Percentiles rank a stretch among this genome's conserved stretches.
Conservation (phyloP, 1,140 invertebrate species). For the Venturia canescens region DNA sequence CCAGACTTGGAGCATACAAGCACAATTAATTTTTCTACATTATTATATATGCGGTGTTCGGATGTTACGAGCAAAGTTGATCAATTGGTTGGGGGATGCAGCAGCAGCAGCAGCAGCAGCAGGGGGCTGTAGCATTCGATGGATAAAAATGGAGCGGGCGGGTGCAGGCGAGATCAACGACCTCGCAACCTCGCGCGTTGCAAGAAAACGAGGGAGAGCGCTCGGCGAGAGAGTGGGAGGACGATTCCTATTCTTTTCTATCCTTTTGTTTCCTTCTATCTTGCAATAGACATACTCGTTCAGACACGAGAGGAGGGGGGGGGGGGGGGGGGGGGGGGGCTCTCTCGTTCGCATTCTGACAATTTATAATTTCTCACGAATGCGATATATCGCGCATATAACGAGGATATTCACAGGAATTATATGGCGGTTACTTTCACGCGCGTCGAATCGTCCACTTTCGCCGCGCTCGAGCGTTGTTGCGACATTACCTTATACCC, state of each 20-base stretch:
- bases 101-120: no score
- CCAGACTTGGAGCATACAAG: no score
- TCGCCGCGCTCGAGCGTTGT: constrained; percentile 65
- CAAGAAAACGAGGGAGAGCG: neutral
- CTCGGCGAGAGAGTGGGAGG: neutral
- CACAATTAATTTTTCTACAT: no score
- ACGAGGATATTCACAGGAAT: constrained; percentile 20
- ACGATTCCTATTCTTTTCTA: neutral
- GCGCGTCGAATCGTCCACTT: constrained; percentile 67
- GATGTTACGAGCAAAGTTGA: no score
- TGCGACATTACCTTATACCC: constrained; percentile 64
- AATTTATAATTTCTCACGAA: constrained; percentile 44
- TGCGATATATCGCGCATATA: constrained; percentile 1
- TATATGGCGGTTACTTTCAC: constrained; percentile 68
- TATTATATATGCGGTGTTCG: no score
- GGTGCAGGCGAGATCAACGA: neutral
- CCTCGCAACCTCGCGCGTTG: neutral
- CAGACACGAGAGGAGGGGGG: neutral
- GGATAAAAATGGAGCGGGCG: constrained; percentile 10
- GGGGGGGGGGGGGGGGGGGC: no score
- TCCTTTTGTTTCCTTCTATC: constrained; percentile 1
- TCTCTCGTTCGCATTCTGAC: neutral
- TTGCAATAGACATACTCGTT: neutral
- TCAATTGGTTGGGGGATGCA: no score
- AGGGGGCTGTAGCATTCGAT: neutral